A percentile compares a stretch with the other conserved stretches of the same genome.
These are phyloP conservation scores for Ardeotis arabs DNA, from an alignment of 2,113 vertebrate species.

Conservation along the genomic window DNA sequence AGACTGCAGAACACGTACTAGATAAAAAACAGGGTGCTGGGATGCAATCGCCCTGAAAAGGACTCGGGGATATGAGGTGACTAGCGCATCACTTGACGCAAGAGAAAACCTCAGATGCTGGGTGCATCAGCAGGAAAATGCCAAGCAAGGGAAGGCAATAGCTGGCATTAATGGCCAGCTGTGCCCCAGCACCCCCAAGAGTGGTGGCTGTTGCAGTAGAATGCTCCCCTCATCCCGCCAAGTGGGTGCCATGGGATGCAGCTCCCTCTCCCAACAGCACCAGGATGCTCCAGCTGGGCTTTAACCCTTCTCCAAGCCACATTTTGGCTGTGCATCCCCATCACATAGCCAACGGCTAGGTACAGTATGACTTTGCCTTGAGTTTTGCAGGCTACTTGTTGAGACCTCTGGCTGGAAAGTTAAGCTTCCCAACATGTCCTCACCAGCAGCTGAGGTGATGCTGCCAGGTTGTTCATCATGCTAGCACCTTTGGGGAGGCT, in stretches of 20 bases:
- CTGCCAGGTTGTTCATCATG: neutral
- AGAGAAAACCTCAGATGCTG: neutral
- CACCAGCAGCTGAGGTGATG: neutral
- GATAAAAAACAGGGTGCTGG: neutral
- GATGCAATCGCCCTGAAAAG: neutral
- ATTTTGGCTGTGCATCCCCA: neutral
- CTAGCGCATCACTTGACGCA: accelerated
- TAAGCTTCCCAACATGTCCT: neutral
- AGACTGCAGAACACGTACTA: neutral
- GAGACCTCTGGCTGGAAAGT: neutral
- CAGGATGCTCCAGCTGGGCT: neutral
- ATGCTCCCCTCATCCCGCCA: neutral
- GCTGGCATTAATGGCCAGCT: accelerated
- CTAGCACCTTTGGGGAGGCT: neutral
- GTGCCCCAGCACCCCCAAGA: accelerated
- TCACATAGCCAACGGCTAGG: accelerated
- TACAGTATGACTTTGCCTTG: neutral
- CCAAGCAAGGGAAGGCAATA: neutral
- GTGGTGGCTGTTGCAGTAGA: neutral
- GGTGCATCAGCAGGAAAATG: neutral
- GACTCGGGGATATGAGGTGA: neutral
- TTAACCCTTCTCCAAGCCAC: neutral
- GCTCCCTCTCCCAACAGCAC: neutral
- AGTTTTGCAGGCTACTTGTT: neutral
- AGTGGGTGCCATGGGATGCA: accelerated